A percentile compares a stretch with the other conserved stretches of the same genome.
Conservation (phyloP, 2,888 invertebrate genomes). For the Polia nebulosa region DNA sequence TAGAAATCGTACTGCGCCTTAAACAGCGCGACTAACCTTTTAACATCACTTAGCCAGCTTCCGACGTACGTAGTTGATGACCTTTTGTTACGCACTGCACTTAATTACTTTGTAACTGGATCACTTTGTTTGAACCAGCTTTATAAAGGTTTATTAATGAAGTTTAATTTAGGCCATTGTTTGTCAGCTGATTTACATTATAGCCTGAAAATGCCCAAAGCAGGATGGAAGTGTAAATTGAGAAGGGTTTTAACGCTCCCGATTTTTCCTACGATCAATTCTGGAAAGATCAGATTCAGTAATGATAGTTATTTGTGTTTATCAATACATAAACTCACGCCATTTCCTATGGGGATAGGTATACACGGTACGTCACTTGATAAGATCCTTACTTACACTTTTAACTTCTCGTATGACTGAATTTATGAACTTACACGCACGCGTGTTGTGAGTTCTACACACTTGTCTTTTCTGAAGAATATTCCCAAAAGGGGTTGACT, state of each 20-base stretch:
- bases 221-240: not conserved
- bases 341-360: too few relatives aligned
- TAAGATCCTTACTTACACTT: too few relatives aligned
- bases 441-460: too few relatives aligned
- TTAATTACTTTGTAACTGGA: conserved; percentile 56
- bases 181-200: conserved; percentile 32
- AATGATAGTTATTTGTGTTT: too few relatives aligned
- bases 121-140: conserved; percentile 39
- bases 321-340: too few relatives aligned
- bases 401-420: too few relatives aligned
- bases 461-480: too few relatives aligned
- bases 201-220: not conserved
- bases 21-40: conserved; percentile 71
- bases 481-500: too few relatives aligned
- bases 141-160: conserved; percentile 11
- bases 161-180: conserved; percentile 32
- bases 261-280: not conserved
- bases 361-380: too few relatives aligned
- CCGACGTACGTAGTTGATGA: conserved; percentile 68
- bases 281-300: not conserved
- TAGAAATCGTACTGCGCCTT: too few relatives aligned
- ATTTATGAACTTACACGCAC: too few relatives aligned
- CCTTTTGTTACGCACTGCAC: conserved; percentile 60
- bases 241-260: not conserved
- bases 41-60: conserved; percentile 77